Conservation (phyloP, 2,797 vertebrate genomes). For the Pangasius mekongensis region DNA sequence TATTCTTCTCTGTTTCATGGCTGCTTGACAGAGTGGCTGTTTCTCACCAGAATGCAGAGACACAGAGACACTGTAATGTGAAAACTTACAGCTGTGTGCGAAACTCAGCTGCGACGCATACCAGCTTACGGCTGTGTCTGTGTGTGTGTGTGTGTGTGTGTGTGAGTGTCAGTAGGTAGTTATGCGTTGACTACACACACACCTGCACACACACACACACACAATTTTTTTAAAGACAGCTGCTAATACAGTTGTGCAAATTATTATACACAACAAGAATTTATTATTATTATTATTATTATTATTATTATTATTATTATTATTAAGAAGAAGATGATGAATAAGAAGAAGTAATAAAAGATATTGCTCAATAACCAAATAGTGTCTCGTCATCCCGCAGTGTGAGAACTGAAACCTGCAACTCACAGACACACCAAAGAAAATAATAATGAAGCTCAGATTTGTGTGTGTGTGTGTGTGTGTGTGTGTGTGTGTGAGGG, state of each 20-base stretch:
- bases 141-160: neutral
- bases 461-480: neutral
- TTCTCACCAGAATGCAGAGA: neutral
- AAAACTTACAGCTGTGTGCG: conserved; percentile 10
- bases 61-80: neutral
- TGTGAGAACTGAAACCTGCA: conserved; percentile 24
- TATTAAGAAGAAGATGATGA: neutral
- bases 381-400: neutral
- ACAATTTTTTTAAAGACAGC: neutral
- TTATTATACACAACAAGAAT: neutral
- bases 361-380: conserved; percentile 27
- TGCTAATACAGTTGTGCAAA: neutral
- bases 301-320: neutral
- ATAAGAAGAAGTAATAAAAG: neutral
- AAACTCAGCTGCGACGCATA: neutral
- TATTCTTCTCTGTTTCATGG: neutral
- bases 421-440: conserved; percentile 13
- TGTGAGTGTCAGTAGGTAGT: neutral
- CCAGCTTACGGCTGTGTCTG: neutral
- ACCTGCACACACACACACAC: neutral
- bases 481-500: neutral
- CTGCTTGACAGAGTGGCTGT: neutral
- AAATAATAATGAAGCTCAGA: conserved; percentile 13
- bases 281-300: neutral
- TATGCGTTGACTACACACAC: neutral